These are phyloP conservation scores for Philhelius pedissequus DNA, from an alignment of 2,888 invertebrate genomes.

Conservation along the genomic window DNA sequence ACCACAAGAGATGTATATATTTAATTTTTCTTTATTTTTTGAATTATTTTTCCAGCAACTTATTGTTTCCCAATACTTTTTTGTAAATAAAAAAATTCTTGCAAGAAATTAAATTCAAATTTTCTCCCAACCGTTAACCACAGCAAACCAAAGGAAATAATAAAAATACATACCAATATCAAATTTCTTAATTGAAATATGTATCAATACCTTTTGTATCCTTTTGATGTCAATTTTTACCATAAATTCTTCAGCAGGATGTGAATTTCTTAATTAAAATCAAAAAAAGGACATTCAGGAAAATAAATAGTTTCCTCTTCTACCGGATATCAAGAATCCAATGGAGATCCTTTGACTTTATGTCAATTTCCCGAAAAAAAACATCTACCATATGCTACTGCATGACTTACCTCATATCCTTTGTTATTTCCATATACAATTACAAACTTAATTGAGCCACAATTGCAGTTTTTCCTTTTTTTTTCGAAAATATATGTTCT, in stretches of 20 bases:
- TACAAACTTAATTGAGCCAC: conserved; percentile 56
- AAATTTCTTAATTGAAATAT: conserved; percentile 2
- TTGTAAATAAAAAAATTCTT: too few species aligned
- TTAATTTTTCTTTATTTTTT: too few species aligned
- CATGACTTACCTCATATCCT: neutral
- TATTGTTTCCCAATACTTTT: too few species aligned
- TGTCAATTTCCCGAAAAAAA: neutral
- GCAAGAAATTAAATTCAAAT: too few species aligned
- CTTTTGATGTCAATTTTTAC: neutral
- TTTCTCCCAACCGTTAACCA: conserved; percentile 43
- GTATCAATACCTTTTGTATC: neutral
- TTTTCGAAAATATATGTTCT: conserved; percentile 19
- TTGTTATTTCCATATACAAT: conserved; percentile 36
- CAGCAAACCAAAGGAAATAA: neutral
- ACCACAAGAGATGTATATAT: too few species aligned
- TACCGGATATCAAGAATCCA: conserved; percentile 21
- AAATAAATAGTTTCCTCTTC: neutral
- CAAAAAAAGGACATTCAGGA: neutral
- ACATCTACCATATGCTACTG: conserved; percentile 41
- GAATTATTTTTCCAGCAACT: too few species aligned
- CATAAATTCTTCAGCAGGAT: conserved; percentile 16
- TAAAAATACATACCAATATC: neutral
- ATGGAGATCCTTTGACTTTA: neutral
- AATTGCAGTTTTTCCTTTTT: conserved; percentile 2
- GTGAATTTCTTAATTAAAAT: conserved; percentile 7